Evolutionary conservation across 2,797 vertebrate species (phyloP).

Genomic region (Astyanax mexicanus): DNA sequence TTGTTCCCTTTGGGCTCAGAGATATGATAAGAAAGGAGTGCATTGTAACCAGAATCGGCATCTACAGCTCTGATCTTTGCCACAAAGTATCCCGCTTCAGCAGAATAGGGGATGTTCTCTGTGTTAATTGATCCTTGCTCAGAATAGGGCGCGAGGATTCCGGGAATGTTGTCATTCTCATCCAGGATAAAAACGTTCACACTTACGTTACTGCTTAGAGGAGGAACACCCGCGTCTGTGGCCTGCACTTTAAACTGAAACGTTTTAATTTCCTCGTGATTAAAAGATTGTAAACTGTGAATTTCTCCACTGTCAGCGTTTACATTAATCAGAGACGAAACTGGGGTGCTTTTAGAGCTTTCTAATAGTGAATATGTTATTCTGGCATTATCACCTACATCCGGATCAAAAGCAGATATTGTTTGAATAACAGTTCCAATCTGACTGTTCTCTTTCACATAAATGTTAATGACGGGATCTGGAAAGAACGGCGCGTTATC

Average conservation of each 20-base stretch:
- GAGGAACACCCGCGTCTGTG: slow-evolving; percentile 50
- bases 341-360: slow-evolving; percentile 64
- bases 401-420: slow-evolving; percentile 80
- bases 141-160: slow-evolving; percentile 66
- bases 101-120: slow-evolving; percentile 65
- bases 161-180: slow-evolving; percentile 68
- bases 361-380: slow-evolving; percentile 80
- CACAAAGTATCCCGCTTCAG: slow-evolving; percentile 67
- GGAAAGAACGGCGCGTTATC: slow-evolving; percentile 85
- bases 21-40: slow-evolving; percentile 69
- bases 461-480: slow-evolving; percentile 78
- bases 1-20: slow-evolving; percentile 57
- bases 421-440: slow-evolving; percentile 71
- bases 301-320: slow-evolving; percentile 67
- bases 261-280: slow-evolving; percentile 44
- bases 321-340: slow-evolving; percentile 73
- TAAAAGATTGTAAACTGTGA: slow-evolving; percentile 44
- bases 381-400: slow-evolving; percentile 78
- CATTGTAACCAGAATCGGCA: slow-evolving; percentile 59
- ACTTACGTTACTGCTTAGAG: slow-evolving; percentile 51
- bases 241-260: slow-evolving; percentile 53
- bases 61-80: slow-evolving; percentile 62
- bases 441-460: slow-evolving; percentile 85
- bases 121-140: slow-evolving; percentile 59
- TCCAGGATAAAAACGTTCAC: slow-evolving; percentile 60